Percentiles rank a stretch among this genome's conserved stretches.
These are phyloP conservation scores for Halocynthia aurantium DNA, from an alignment of 23 tunicate species.

Conservation along the genomic window DNA sequence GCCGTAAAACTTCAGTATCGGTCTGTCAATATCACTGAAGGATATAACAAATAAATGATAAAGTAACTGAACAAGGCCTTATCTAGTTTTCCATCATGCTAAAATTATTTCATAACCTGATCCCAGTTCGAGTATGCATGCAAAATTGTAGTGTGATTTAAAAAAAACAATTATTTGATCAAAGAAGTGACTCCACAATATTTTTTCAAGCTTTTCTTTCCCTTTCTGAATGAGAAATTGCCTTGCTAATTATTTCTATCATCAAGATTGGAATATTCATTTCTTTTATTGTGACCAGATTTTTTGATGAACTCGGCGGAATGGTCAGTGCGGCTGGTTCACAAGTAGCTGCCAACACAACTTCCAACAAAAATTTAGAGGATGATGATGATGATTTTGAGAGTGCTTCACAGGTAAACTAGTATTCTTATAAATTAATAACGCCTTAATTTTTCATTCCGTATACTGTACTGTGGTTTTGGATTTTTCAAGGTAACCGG, in stretches of 20 bases:
- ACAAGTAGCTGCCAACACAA: background rate
- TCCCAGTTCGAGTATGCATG: background rate
- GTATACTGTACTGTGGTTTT: background rate
- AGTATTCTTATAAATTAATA: background rate
- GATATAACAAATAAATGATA: too few relatives aligned
- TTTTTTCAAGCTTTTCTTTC: too few relatives aligned
- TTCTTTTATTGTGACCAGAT: conserved; percentile 25
- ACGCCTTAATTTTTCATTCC: background rate
- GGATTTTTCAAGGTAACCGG: conserved; percentile 60
- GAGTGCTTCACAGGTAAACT: conserved; percentile 86
- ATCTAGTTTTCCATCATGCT: too few relatives aligned
- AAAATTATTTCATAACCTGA: too few relatives aligned
- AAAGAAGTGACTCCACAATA: too few relatives aligned
- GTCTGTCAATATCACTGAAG: too few relatives aligned
- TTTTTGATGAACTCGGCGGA: conserved; percentile 88
- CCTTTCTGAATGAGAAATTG: too few relatives aligned
- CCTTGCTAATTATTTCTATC: background rate
- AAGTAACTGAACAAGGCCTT: too few relatives aligned
- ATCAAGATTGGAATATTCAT: background rate
- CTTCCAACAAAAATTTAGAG: background rate
- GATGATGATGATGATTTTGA: conserved; percentile 81
- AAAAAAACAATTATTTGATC: too few relatives aligned
- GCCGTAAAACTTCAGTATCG: too few relatives aligned
- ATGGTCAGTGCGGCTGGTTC: conserved; percentile 35
- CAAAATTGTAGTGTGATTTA: too few relatives aligned